Base-by-base conservation (phyloP, 2,797 vertebrate genomes). In the Rhynchonycteris naso region DNA sequence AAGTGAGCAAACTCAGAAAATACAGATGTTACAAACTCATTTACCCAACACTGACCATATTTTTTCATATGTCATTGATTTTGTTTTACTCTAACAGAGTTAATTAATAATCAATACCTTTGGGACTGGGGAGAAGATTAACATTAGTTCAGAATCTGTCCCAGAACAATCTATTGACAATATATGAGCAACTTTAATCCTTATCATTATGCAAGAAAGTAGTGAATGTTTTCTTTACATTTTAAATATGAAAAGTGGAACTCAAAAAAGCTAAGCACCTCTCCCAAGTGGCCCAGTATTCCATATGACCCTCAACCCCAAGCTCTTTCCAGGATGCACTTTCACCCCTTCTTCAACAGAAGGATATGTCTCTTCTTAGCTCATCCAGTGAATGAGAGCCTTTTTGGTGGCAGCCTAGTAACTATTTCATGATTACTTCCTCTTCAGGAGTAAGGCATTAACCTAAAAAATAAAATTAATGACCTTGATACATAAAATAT, bases 381-480 rank as follows among this genome's bases (percentile, higher is more conserved):
- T 85, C 52, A 56, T 3, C 69, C 5, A 8, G 1, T 69, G 22
- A 68, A 76, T n/a, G 30, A 84, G 38, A 92, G 11, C 2, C 38
- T 86, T 92, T 5, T 33, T 26, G 80, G 38, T 56, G 18, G 14
- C 35, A 66, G 4, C 47, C 59, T 85, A 52, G 33, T 26, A 89
- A 81, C 16, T 33, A 28, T 63, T 78, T 85, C 65, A 59, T 47
- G 16, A 90, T 63, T 61, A 38, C 22, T 90, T 82, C 90, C 56
- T 92, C 63, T 30, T 93, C 59, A 38, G 10, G n/a, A 69, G 11
- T 71, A 90, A 71, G 43, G 16, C 14, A 84, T 50, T 92, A 88
- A 90, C 19, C 50, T 21, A 84, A 85, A 35, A 10, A 81, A 78
- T 38, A 30, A 28, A 68, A 93, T 90, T 78, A 93, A 88, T 93